These are phyloP conservation scores for Hippopotamus amphibius DNA, from an alignment of 2,113 vertebrate genomes.

Conservation along the genomic window DNA sequence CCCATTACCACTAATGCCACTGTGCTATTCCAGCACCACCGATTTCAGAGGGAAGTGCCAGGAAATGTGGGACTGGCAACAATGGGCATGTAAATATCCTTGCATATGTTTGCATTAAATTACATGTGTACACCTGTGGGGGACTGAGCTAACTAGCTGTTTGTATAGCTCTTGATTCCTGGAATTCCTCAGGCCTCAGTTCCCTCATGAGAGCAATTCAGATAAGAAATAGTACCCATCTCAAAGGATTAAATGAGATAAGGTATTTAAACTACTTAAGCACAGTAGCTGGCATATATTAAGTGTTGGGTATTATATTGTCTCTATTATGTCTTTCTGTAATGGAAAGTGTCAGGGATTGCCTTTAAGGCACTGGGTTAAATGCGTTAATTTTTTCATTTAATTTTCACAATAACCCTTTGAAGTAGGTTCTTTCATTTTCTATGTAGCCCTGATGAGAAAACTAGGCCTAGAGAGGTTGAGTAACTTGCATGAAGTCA, in stretches of 20 bases:
- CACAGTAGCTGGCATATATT: background rate
- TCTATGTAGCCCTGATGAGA: background rate
- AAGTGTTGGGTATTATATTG: background rate
- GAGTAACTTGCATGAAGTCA: conserved; percentile 33
- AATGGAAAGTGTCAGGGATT: background rate
- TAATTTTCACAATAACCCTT: conserved; percentile 52
- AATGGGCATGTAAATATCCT: background rate
- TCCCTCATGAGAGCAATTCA: background rate
- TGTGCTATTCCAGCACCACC: background rate
- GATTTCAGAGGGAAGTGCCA: conserved; percentile 1
- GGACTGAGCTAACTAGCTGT: background rate
- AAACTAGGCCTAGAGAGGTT: conserved; percentile 44
- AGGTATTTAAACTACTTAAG: conserved; percentile 43
- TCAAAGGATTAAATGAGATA: conserved; percentile 47
- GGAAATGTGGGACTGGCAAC: background rate
- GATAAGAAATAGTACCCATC: conserved; percentile 37
- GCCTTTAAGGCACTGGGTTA: conserved; percentile 2
- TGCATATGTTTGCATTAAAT: background rate
- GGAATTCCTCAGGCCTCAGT: conserved; percentile 8
- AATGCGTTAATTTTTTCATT: conserved; percentile 63
- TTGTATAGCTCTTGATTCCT: conserved; percentile 11
- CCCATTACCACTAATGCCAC: background rate
- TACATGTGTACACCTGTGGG: background rate
- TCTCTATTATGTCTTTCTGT: conserved; percentile 21
- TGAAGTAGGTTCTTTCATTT: conserved; percentile 38